Evolutionary conservation across 2,888 invertebrate species (phyloP).

Genomic region (Colostygia pectinataria): DNA sequence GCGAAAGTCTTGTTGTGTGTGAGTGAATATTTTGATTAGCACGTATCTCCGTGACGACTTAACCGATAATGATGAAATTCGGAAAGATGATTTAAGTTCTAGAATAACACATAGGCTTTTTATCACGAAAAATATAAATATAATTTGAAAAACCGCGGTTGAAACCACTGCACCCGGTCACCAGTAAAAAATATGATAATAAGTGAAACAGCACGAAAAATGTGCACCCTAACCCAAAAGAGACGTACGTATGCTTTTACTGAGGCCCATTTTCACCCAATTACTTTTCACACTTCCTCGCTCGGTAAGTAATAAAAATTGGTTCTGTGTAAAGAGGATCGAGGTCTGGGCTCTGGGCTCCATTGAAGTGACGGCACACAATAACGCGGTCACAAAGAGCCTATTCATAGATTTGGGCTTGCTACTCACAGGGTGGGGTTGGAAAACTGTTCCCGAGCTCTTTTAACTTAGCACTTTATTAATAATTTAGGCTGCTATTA

Average conservation of each 20-base stretch:
- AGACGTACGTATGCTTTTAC: slow-evolving; percentile 3
- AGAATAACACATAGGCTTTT: no score
- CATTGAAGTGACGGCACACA: slow-evolving; percentile 51
- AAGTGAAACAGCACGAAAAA: no score
- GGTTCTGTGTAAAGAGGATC: slow-evolving; percentile 45
- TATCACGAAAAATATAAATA: no score
- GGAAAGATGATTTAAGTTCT: no score
- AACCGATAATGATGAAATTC: no score
- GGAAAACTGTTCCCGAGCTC: slow-evolving; percentile 14
- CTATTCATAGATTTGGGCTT: slow-evolving; percentile 53
- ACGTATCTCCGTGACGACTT: no score
- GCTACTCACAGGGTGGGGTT: slow-evolving; percentile 34
- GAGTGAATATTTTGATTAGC: no score
- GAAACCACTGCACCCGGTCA: no score
- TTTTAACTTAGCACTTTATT: slow-evolving; percentile 7
- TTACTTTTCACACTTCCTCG: slow-evolving; percentile 21
- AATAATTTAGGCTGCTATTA: slow-evolving; percentile 11
- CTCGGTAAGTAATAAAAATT: slow-evolving; percentile 42
- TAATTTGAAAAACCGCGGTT: no score
- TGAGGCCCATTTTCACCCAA: slow-evolving; percentile 17
- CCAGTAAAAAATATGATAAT: no score
- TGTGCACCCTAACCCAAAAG: neutral
- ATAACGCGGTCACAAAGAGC: slow-evolving; percentile 53
- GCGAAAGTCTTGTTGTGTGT: no score
- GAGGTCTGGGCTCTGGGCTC: slow-evolving; percentile 38